A percentile compares a stretch with the other conserved stretches of the same genome.
Conservation (phyloP, 2,113 vertebrate genomes). For the Euleptes europaea region DNA sequence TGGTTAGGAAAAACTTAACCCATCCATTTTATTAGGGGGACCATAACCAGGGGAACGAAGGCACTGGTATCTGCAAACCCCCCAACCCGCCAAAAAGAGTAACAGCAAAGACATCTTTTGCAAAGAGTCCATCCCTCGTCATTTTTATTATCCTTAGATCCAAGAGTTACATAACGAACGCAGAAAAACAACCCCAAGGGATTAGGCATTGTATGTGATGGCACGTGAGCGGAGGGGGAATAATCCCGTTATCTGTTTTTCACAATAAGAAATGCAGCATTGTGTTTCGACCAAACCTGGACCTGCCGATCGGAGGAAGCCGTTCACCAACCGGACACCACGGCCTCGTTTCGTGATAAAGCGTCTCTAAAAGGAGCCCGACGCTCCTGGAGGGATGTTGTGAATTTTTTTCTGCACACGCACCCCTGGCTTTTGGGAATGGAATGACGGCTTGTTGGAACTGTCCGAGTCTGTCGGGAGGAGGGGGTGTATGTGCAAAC, state of each 20-base stretch:
- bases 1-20: too few relatives aligned
- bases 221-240: neutral
- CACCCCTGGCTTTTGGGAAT: neutral
- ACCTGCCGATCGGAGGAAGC: neutral
- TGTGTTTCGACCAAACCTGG: neutral
- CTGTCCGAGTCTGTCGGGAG: too few relatives aligned
- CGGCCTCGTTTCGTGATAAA: neutral
- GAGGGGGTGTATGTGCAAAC: neutral
- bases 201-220: neutral
- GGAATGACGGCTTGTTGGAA: too few relatives aligned
- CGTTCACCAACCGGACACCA: neutral
- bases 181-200: neutral
- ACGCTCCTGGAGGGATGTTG: too few relatives aligned
- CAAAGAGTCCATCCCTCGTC: neutral
- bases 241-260: neutral
- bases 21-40: too few relatives aligned
- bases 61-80: too few relatives aligned
- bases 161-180: neutral
- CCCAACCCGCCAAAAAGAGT: neutral
- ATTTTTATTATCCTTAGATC: conserved; percentile 10
- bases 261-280: neutral
- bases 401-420: neutral
- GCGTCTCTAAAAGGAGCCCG: neutral
- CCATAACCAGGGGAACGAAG: neutral
- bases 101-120: neutral